These are phyloP conservation scores for Rhineura floridana DNA, from an alignment of 2,113 vertebrate species.

Conservation along the genomic window DNA sequence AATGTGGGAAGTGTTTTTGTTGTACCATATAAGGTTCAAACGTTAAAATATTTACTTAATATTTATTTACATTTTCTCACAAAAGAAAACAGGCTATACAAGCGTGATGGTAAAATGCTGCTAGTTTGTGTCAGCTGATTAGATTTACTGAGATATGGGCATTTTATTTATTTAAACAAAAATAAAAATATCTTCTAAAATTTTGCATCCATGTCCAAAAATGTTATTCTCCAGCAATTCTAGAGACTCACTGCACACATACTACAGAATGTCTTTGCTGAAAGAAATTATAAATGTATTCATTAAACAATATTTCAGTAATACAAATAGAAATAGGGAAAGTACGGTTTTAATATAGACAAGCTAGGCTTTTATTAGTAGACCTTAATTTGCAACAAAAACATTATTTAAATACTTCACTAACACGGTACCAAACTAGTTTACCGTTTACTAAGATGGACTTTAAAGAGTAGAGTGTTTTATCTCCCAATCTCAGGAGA, in stretches of 20 bases:
- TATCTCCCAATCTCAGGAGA: no score
- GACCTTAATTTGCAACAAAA: background rate
- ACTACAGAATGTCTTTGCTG: accelerated
- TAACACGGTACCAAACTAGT: background rate
- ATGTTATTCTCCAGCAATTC: background rate
- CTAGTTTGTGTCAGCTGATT: background rate
- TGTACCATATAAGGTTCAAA: background rate
- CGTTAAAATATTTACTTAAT: background rate
- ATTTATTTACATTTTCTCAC: background rate
- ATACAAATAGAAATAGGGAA: background rate
- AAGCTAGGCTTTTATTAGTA: background rate
- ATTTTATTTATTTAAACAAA: background rate
- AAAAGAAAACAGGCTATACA: background rate
- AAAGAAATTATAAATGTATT: background rate
- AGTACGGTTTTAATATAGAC: background rate
- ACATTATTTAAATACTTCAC: background rate
- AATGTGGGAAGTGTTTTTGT: background rate
- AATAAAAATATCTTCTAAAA: background rate
- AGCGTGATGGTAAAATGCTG: background rate
- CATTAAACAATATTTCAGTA: background rate
- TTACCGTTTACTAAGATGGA: background rate
- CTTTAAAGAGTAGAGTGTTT: no score
- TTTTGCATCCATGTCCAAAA: background rate
- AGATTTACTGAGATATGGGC: background rate
- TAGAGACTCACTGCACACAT: background rate